These are phyloP conservation scores for Eulemur mongoz DNA, from an alignment of 2,797 vertebrate genomes.

Conservation along the genomic window DNA sequence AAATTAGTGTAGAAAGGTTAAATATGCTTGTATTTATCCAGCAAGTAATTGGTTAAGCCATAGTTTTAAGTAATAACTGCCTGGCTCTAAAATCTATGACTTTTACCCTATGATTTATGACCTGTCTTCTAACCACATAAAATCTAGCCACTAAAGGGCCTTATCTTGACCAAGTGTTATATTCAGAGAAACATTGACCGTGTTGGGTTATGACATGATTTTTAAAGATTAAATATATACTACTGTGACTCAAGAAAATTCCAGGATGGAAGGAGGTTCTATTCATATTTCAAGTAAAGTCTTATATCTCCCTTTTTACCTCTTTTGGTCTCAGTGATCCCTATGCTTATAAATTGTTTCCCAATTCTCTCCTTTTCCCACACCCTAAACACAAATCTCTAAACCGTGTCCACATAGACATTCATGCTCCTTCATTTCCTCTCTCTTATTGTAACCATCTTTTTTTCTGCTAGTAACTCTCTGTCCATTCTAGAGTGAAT, in stretches of 20 bases:
- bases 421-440: not conserved
- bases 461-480: not conserved
- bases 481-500: not conserved
- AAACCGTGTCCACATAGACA: not conserved
- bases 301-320: not conserved
- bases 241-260: not conserved
- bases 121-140: constrained; percentile 24
- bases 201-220: too few species aligned
- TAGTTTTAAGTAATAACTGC: constrained; percentile 7
- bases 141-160: not conserved
- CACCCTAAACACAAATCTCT: not conserved
- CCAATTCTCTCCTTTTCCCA: not conserved
- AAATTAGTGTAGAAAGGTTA: constrained; percentile 27
- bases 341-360: not conserved
- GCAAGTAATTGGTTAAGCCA: constrained; percentile 4
- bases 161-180: constrained; percentile 46
- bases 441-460: not conserved
- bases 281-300: not conserved
- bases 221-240: constrained; percentile 19
- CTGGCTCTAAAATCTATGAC: not conserved
- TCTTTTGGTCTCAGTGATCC: not conserved
- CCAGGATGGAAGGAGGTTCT: not conserved
- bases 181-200: constrained; percentile 13
- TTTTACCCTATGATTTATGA: constrained; percentile 48
- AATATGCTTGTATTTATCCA: constrained; percentile 3